Conservation (phyloP, 2,888 invertebrate species). For the Troides oblongomaculatus region DNA sequence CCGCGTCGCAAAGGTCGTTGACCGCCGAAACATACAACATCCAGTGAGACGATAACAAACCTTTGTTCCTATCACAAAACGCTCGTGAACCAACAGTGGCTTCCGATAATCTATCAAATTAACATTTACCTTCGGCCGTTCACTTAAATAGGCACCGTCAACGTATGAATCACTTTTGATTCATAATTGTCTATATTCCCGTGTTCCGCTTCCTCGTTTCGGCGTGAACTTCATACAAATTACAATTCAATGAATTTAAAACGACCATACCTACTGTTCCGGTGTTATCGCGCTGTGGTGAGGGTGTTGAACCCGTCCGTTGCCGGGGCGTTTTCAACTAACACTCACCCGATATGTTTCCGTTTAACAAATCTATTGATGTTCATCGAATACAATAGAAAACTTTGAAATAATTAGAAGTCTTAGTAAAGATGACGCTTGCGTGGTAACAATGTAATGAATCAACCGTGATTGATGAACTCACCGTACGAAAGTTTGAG, state of each 20-base stretch:
- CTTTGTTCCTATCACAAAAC: conserved; percentile 27
- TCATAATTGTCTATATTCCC: conserved; percentile 10
- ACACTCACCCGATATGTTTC: conserved; percentile 43
- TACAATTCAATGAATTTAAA: conserved; percentile 23
- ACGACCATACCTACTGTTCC: conserved; percentile 34
- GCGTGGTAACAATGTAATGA: conserved; percentile 38
- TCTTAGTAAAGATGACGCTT: conserved; percentile 25
- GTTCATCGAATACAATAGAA: conserved; percentile 32
- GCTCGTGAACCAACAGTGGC: conserved; percentile 22
- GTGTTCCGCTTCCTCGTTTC: conserved; percentile 27
- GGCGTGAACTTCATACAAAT: conserved; percentile 24
- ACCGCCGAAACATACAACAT: conserved; percentile 61
- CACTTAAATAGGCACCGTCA: not conserved
- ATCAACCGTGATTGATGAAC: conserved; percentile 51
- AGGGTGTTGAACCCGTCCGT: conserved; percentile 48
- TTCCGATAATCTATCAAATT: conserved; percentile 20
- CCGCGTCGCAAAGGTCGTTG: conserved; percentile 67
- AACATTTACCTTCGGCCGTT: conserved; percentile 14
- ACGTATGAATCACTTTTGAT: conserved; percentile 8
- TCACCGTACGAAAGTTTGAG: conserved; percentile 48
- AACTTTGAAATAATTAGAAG: not conserved
- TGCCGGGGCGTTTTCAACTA: conserved; percentile 41
- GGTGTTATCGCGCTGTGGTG: conserved; percentile 47
- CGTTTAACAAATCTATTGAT: conserved; percentile 20
- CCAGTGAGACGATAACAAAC: conserved; percentile 58